Conservation (phyloP, 1,140 invertebrate genomes). For the Dinoponera quadriceps region DNA sequence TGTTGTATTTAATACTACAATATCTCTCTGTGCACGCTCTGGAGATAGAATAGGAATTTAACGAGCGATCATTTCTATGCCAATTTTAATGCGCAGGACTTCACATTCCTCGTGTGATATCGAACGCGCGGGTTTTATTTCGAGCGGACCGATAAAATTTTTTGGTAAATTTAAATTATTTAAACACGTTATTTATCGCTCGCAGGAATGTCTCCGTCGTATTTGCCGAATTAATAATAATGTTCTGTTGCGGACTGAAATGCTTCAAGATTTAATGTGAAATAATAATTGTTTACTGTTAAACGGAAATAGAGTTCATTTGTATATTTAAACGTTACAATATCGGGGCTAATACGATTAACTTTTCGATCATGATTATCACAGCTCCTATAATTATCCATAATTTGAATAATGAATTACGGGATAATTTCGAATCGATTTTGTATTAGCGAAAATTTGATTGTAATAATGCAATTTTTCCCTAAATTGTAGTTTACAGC, state of each 20-base stretch:
- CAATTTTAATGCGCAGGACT: no score
- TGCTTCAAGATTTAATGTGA: background rate
- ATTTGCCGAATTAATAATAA: background rate
- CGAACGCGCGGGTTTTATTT: no score
- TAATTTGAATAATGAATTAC: conserved; percentile 5
- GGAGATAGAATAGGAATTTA: no score
- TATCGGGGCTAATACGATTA: background rate
- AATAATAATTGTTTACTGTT: background rate
- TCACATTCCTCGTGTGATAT: no score
- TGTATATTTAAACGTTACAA: background rate
- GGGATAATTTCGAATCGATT: background rate
- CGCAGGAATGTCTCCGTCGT: no score
- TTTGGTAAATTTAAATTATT: no score
- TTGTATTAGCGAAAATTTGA: background rate
- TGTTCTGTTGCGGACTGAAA: background rate
- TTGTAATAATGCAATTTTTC: background rate
- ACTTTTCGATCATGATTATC: conserved; percentile 9
- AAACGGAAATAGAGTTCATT: conserved; percentile 13
- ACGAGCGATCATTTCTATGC: no score
- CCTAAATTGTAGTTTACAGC: background rate
- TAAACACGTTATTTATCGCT: no score
- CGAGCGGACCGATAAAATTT: no score
- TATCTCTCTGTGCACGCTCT: no score
- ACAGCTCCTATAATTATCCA: background rate
- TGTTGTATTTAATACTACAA: no score